Evolutionary conservation across 2,888 invertebrate species (phyloP).

Genomic region (Hofmannophila pseudospretella): DNA sequence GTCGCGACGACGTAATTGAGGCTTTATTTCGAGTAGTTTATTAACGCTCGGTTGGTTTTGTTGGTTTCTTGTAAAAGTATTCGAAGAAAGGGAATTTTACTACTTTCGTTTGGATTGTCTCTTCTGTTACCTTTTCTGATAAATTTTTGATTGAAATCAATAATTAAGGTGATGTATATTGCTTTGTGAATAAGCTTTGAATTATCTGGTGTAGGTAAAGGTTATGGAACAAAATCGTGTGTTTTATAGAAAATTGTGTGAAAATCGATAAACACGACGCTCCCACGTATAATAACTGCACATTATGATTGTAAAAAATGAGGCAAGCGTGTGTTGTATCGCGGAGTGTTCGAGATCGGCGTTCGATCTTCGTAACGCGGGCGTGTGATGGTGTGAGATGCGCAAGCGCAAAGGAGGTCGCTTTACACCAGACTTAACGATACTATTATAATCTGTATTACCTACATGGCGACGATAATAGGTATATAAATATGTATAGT

Average conservation of each 20-base stretch:
- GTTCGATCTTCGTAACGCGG: conserved; percentile 15
- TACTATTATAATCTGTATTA: too few relatives aligned
- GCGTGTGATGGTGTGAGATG: neutral
- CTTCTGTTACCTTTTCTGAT: too few relatives aligned
- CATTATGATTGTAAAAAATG: conserved; percentile 35
- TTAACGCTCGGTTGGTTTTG: neutral
- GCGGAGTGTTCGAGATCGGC: conserved; percentile 38
- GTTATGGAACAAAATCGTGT: conserved; percentile 39
- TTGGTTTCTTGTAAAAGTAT: neutral
- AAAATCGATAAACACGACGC: conserved; percentile 41
- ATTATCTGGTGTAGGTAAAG: too few relatives aligned
- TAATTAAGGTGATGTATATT: too few relatives aligned
- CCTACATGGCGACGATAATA: too few relatives aligned
- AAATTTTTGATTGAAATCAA: too few relatives aligned
- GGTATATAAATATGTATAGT: too few relatives aligned
- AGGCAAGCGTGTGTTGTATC: conserved; percentile 46
- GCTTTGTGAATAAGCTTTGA: too few relatives aligned
- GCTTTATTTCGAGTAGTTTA: conserved; percentile 3
- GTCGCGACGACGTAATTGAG: neutral
- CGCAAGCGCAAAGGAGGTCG: conserved; percentile 3
- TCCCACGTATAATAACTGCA: conserved; percentile 32
- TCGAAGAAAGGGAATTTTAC: neutral
- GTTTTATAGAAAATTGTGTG: conserved; percentile 53
- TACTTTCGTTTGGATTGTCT: neutral
- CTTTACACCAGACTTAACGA: conserved; percentile 2